Evolutionary conservation across 2,113 vertebrate genomes (phyloP), one percentile per base, ranked within the genome.

Genomic region (Oreochromis aureus): DNA sequence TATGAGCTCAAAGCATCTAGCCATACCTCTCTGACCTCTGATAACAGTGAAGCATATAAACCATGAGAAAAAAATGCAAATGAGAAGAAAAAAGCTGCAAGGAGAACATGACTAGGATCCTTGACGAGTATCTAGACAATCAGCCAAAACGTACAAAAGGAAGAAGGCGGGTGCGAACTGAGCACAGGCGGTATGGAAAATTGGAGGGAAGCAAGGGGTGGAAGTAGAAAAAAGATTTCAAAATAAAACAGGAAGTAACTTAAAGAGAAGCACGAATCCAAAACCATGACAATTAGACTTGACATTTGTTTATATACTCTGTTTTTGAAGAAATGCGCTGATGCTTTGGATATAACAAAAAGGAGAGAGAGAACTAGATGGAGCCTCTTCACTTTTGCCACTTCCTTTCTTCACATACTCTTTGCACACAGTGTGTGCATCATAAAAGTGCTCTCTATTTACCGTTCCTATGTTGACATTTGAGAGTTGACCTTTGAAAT

Each of bases 401-500:
- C 89, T 24, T 36, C 13, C 80, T 89, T 39, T 39, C 39, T 54
- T 86, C 87, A 73, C 86, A 88, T 83, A 34, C 87, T 88, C 92
- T 86, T 8, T 44, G 89, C 82, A 82, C 84, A 41, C 66, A 71
- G 84, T 22, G 71, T 61, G 12, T 44, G 88, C 83, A 83, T 95
- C 93, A 94, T 93, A 93, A 95, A 94, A 91, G 91, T 87, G 89
- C 90, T 66, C 89, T 90, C 94, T 96, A 92, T 96, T 96, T 95
- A 94, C 93, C 80, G 73, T 86, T 90, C 80, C 89, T 89, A 82
- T 94, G 94, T 95, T 97, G 96, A 96, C 95, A 96, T 96, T 96
- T 96, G 87, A 95, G 92, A 90, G 87, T 85, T 96, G 96, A 96
- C 96, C 96, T 97, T 97, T 96, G 94, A 86, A 95, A 93, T 94